A percentile compares a stretch with the other conserved stretches of the same genome.
These are phyloP conservation scores for Tadarida brasiliensis DNA, from an alignment of 2,797 vertebrate species.

Conservation along the genomic window DNA sequence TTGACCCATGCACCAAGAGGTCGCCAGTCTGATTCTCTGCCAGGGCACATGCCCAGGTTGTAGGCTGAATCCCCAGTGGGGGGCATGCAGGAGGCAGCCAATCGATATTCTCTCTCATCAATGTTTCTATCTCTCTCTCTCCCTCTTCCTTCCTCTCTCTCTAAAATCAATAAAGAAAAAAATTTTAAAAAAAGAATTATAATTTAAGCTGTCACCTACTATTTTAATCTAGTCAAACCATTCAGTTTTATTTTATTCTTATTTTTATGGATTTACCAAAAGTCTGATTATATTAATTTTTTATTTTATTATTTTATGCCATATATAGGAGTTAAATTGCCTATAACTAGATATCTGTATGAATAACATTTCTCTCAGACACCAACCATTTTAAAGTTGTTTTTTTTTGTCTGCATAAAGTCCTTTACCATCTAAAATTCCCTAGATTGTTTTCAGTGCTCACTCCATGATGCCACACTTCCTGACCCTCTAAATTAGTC, in stretches of 20 bases:
- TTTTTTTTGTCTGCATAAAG: constrained; percentile 21
- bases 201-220: not conserved
- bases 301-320: constrained; percentile 12
- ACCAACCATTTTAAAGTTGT: not conserved
- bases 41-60: too few species aligned
- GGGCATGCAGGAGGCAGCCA: too few species aligned
- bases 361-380: not conserved
- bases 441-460: not conserved
- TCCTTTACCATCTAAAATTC: not conserved
- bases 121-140: too few species aligned
- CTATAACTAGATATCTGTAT: not conserved
- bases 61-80: too few species aligned
- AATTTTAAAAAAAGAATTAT: not conserved
- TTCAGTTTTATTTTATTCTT: constrained; percentile 20
- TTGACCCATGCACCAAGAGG: too few species aligned
- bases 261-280: not conserved
- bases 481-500: constrained; percentile 16
- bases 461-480: not conserved
- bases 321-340: not conserved
- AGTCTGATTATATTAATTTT: not conserved
- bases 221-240: not conserved
- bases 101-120: too few species aligned
- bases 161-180: too few species aligned
- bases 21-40: too few species aligned
- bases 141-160: too few species aligned